phyloP scores from a whole-genome alignment of 2,113 vertebrate genomes.

The Indicator indicator region DNA sequence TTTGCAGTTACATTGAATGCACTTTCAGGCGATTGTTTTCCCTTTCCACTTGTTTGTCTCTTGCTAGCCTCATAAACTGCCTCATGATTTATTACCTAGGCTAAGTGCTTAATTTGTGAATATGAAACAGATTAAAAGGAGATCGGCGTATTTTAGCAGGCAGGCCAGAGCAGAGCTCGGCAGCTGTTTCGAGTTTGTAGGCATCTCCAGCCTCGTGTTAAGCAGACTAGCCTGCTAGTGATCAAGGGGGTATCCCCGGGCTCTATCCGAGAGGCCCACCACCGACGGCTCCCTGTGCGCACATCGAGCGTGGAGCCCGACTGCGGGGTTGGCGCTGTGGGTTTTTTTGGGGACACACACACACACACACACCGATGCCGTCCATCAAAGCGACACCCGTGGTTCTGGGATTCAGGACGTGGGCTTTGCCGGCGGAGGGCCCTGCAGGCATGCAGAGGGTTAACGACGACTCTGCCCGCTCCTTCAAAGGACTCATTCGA shows the following conservation, averaged over 20 bases:
- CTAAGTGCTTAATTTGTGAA: conserved; percentile 86
- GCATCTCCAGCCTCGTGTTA: conserved; percentile 74
- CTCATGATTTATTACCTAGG: conserved; percentile 83
- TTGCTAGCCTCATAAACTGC: conserved; percentile 80
- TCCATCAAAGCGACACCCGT: background rate
- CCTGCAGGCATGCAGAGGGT: conserved; percentile 67
- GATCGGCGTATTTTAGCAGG: conserved; percentile 82
- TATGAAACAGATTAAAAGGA: conserved; percentile 86
- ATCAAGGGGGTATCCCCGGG: conserved; percentile 45
- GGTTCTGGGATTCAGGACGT: background rate
- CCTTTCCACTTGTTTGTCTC: conserved; percentile 81
- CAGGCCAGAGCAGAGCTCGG: conserved; percentile 77
- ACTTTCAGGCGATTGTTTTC: conserved; percentile 68
- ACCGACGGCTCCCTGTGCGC: background rate
- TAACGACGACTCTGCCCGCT: conserved; percentile 67
- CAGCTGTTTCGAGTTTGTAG: conserved; percentile 84
- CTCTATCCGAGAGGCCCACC: conserved; percentile 25
- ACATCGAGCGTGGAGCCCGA: background rate
- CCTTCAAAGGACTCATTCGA: conserved; percentile 64
- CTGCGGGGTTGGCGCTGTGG: background rate
- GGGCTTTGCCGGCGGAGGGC: background rate
- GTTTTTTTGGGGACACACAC: background rate
- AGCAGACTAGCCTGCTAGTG: conserved; percentile 65
- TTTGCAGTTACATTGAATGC: background rate
- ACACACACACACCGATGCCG: background rate